A percentile compares a stretch with the other conserved stretches of the same genome.
phyloP scores from a whole-genome alignment of 2,113 vertebrate genomes.

The Arenaria interpres region DNA sequence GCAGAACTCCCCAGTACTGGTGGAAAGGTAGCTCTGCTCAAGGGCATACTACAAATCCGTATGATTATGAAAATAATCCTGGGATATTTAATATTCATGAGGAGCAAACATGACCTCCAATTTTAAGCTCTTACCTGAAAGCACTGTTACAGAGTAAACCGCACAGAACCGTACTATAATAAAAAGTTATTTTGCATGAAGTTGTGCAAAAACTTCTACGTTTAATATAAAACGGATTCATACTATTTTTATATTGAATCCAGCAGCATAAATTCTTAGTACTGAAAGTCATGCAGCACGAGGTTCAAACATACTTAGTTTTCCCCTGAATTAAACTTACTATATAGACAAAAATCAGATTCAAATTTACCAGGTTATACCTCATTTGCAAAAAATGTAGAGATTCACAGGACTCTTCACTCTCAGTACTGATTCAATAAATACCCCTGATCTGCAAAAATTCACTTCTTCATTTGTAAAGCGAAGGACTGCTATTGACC shows the following conservation, averaged over 20 bases:
- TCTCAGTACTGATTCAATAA: not conserved
- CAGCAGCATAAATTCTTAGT: not conserved
- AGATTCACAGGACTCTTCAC: not conserved
- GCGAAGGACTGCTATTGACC: not conserved
- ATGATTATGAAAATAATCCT: slow-evolving; percentile 39
- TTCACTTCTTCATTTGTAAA: not conserved
- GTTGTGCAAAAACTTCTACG: slow-evolving; percentile 17
- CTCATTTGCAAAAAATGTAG: not conserved
- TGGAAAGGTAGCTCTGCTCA: not conserved
- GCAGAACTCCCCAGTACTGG: not conserved
- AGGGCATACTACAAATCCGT: not conserved
- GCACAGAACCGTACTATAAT: slow-evolving; percentile 3
- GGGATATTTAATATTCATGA: slow-evolving; percentile 47
- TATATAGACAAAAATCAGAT: not conserved
- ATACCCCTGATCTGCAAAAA: not conserved
- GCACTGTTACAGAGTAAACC: not conserved
- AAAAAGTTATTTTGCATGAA: slow-evolving; percentile 36
- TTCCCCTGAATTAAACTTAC: slow-evolving; percentile 18
- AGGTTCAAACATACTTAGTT: not conserved
- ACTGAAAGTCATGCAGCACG: not conserved
- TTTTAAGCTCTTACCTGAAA: slow-evolving; percentile 38
- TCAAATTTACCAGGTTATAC: not conserved
- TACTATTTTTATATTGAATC: slow-evolving; percentile 34
- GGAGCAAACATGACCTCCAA: slow-evolving; percentile 38
- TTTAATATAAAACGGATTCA: slow-evolving; percentile 1